Evolutionary conservation across 2,113 vertebrate genomes (phyloP), one percentile per base, ranked within the genome.

Genomic region (Macheiramphus alcinus): DNA sequence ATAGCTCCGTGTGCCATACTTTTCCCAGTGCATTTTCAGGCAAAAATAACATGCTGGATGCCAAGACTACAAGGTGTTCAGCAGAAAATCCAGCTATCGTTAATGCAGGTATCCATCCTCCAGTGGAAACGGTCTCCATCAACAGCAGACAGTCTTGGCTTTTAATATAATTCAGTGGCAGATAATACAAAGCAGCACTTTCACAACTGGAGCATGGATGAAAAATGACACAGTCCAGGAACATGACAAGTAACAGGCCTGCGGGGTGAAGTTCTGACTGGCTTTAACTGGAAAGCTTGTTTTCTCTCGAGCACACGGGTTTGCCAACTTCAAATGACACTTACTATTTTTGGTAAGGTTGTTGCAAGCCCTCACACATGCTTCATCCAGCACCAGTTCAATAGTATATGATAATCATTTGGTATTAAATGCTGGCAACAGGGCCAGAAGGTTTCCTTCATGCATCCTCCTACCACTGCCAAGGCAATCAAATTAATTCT

Each of bases 401-500:
- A 40, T 26, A 76, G 92, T 76, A 36, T 72, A 93, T 18, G 93
- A 88, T 95, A 94, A 92, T 97, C 75, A 38, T 55, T 97, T 82
- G 96, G 95, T 96, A 96, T 95, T 96, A 96, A 94, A 90, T 53
- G 36, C 90, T 93, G 97, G 94, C 83, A 86, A 50, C 59, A 3
- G 55, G 81, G 53, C 75, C 68, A 87, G 94, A 80, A 95, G 89
- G 59, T 80, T 93, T 96, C 94, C 95, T 96, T 96, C 96, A 96
- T 40, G 70, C 66, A 95, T 94, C 92, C 82, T 97, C 92, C 87
- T 47, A 40, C 53, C 42, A 23, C 92, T 98, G 97, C 97, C 98
- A 98, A 97, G 86, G 95, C 96, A 97, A 97, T 97, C 97, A 97
- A 95, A 98, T 97, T 91, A 96, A 96, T 95, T 97, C 96, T 96